Percentiles rank a stretch among this genome's conserved stretches.
These are phyloP conservation scores for Xiphorhynchus erythropygius DNA, from an alignment of 2,797 vertebrate species.

Conservation along the genomic window DNA sequence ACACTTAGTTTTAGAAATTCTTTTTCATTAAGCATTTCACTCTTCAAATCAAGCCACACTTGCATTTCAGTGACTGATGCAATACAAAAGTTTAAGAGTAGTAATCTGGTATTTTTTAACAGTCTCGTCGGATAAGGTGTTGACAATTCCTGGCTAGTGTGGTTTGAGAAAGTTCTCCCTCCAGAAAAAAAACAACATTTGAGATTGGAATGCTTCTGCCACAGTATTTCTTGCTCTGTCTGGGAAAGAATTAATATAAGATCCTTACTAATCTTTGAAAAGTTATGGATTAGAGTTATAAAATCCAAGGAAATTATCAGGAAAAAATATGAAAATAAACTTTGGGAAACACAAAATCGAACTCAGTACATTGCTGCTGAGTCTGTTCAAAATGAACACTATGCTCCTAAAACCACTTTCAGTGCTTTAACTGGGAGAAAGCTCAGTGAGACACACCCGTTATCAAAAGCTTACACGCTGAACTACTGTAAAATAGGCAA, in stretches of 20 bases:
- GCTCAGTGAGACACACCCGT: neutral
- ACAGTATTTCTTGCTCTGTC: neutral
- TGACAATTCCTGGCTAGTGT: neutral
- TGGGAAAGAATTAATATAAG: neutral
- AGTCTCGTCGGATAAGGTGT: neutral
- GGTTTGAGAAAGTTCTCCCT: neutral
- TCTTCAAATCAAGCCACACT: slow-evolving; percentile 1
- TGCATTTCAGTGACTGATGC: neutral
- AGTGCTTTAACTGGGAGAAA: neutral
- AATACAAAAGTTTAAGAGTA: neutral
- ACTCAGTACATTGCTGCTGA: neutral
- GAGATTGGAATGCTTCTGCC: neutral
- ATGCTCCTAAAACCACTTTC: neutral
- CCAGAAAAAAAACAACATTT: neutral
- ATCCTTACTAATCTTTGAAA: neutral
- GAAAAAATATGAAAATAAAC: neutral
- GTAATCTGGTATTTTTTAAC: neutral
- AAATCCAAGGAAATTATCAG: neutral
- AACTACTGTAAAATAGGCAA: neutral
- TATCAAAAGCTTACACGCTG: neutral
- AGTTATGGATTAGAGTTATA: neutral
- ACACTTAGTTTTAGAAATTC: slow-evolving; percentile 15
- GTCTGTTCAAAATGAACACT: neutral
- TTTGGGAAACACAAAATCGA: neutral
- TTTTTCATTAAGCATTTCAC: slow-evolving; percentile 23